Conservation (phyloP, 2,113 vertebrate species). For the Hypocryptadius cinnamomeus region DNA sequence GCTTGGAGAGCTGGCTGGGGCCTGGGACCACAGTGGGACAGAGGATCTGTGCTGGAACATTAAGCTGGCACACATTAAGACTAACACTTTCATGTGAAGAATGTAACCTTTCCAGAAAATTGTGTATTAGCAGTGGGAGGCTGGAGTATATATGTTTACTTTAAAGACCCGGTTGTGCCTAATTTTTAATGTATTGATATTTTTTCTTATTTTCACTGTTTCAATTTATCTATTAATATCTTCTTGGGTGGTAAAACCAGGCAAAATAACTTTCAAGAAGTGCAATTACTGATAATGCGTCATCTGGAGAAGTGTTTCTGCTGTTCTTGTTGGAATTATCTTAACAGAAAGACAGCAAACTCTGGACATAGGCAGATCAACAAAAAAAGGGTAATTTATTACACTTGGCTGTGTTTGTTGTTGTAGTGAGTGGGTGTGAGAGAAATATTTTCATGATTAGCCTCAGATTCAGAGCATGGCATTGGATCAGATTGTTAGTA, state of each 20-base stretch:
- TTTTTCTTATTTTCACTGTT: neutral
- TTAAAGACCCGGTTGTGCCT: neutral
- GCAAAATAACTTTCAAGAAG: neutral
- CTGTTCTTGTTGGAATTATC: neutral
- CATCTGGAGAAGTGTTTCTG: neutral
- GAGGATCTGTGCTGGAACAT: neutral
- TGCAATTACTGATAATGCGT: neutral
- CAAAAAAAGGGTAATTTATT: constrained; percentile 20
- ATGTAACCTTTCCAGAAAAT: neutral
- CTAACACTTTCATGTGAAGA: neutral
- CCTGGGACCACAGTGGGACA: neutral
- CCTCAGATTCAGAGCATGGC: neutral
- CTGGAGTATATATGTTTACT: neutral
- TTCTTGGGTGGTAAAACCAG: neutral
- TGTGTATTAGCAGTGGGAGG: neutral
- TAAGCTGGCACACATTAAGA: neutral
- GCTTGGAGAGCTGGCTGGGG: neutral
- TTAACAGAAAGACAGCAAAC: neutral
- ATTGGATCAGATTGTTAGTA: neutral
- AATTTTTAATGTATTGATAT: neutral
- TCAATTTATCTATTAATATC: neutral
- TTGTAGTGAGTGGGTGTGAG: constrained; percentile 43
- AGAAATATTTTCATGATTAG: constrained; percentile 41
- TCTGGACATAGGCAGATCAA: neutral
- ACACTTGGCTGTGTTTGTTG: constrained; percentile 13